phyloP scores from a whole-genome alignment of 2,113 vertebrate genomes.

The Equus przewalskii region DNA sequence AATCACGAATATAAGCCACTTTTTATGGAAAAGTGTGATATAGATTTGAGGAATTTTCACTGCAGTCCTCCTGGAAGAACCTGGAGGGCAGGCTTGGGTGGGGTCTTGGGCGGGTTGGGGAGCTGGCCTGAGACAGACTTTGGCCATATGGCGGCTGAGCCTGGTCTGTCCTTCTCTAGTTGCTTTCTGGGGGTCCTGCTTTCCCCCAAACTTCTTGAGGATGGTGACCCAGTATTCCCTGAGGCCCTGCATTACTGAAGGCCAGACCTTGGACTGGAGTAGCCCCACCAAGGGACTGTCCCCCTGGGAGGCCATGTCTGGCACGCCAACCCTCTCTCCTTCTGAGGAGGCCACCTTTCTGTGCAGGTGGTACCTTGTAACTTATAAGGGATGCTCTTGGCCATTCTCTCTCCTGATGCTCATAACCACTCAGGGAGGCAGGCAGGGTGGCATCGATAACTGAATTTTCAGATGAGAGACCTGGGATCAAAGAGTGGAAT shows the following conservation, averaged over 20 bases:
- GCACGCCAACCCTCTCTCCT: neutral
- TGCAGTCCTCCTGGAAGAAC: neutral
- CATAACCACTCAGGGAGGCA: neutral
- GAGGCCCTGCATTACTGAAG: neutral
- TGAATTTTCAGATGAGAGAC: neutral
- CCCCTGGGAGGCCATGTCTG: neutral
- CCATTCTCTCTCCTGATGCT: neutral
- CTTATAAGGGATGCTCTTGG: neutral
- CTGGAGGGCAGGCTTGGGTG: neutral
- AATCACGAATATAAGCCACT: neutral
- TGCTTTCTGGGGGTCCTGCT: neutral
- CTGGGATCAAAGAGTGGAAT: neutral
- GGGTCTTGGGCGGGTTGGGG: neutral
- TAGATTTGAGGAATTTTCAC: neutral
- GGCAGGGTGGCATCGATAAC: neutral
- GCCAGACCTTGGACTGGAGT: neutral
- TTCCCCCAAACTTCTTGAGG: neutral
- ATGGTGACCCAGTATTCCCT: neutral
- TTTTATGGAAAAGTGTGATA: neutral
- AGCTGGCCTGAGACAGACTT: neutral
- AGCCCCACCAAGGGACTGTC: neutral
- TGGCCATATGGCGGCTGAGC: rapidly evolving
- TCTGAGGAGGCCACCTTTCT: neutral
- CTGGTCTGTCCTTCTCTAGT: neutral
- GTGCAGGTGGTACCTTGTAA: neutral